Conservation (phyloP, 2,888 invertebrate genomes). For the Omphaloscelis lunosa region DNA sequence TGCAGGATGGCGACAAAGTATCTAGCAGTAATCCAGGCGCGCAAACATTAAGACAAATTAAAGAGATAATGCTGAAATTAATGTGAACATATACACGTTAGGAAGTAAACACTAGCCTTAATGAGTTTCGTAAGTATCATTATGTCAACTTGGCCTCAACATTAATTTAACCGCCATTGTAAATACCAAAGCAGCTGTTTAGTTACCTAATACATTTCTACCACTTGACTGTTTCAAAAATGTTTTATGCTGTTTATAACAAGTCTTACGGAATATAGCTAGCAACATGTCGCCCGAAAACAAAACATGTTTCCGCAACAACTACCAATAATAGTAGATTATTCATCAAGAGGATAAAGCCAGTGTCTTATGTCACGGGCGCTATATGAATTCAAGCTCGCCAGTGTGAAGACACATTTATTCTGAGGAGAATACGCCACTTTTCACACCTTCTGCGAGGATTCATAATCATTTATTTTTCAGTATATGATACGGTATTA, state of each 20-base stretch:
- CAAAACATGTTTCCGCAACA: neutral
- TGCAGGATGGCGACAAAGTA: neutral
- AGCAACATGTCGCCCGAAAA: too few relatives aligned
- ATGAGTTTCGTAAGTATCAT: constrained; percentile 39
- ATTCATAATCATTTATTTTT: too few relatives aligned
- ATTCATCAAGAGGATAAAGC: too few relatives aligned
- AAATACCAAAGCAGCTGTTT: neutral
- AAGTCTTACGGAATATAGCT: too few relatives aligned
- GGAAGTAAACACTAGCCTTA: constrained; percentile 23
- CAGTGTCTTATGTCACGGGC: too few relatives aligned
- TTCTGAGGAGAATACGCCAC: too few relatives aligned
- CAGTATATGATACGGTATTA: too few relatives aligned
- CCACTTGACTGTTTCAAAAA: neutral
- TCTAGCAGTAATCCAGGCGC: neutral
- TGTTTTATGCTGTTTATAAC: too few relatives aligned
- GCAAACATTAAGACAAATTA: constrained; percentile 30
- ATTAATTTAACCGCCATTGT: neutral
- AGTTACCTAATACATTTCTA: neutral
- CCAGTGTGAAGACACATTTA: too few relatives aligned
- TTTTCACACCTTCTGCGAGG: too few relatives aligned
- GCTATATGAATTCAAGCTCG: too few relatives aligned
- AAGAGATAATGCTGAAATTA: constrained; percentile 22
- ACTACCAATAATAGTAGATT: too few relatives aligned
- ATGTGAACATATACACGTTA: neutral
- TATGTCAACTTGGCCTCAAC: neutral